Conservation (phyloP, 2,797 vertebrate species). For the Stomatorhinus walkeri region DNA sequence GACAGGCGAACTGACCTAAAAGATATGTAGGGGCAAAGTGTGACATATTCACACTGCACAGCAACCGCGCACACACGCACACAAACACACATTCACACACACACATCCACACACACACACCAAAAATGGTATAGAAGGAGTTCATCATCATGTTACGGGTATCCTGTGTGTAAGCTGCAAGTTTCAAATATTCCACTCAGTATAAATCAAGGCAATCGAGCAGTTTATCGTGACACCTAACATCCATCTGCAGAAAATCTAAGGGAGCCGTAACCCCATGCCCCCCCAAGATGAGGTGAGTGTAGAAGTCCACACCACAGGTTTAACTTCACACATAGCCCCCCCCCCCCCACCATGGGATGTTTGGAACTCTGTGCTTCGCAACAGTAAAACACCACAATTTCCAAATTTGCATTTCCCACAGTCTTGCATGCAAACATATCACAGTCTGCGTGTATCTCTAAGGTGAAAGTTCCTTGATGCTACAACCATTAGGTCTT, state of each 20-base stretch:
- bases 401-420: background rate
- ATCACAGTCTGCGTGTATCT: background rate
- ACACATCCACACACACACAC: background rate
- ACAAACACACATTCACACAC: background rate
- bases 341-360: background rate
- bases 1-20: background rate
- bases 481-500: background rate
- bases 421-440: background rate
- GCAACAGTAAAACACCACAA: background rate
- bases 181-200: background rate
- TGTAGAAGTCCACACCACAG: background rate
- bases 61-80: background rate
- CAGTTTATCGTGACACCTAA: background rate
- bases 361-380: background rate
- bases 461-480: background rate
- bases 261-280: background rate
- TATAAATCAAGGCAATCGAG: background rate
- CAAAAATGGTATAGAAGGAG: background rate
- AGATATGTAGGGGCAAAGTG: background rate
- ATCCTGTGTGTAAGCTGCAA: background rate
- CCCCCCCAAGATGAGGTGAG: background rate
- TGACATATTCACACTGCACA: background rate
- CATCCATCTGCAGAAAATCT: background rate
- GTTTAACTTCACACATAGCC: background rate
- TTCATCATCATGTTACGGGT: background rate